Evolutionary conservation across 2,113 vertebrate species (phyloP), one percentile per base, ranked within the genome.

Genomic region (Erythrocercus mccallii): DNA sequence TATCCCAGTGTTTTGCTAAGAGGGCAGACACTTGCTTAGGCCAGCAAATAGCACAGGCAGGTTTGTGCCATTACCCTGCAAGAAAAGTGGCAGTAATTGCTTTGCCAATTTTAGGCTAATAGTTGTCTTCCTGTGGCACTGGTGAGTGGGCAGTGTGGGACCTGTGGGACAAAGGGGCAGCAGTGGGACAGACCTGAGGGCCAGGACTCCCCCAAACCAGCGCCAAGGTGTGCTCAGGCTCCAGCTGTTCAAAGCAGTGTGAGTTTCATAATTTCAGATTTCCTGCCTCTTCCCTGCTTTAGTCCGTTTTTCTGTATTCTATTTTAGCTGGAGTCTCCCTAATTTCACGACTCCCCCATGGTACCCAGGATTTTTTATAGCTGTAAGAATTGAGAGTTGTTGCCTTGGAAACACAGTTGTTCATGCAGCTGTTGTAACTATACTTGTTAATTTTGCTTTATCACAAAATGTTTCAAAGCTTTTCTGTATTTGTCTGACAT

Each of bases 371-470:
- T 54, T 91, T 80, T 89, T 92, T 69, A 38, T 87, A 95, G 85
- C 65, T 72, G 70, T 79, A 91, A 94, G 94, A 76, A 73, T 86
- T 93, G 88, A 79, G 64, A 90, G 80, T 77, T 89, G 92, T 97
- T 97, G 90, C 91, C 88, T 90, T 96, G 91, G 95, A 94, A 97
- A 98, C 84, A 78, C 97, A 96, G 96, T 96, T 97, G 97, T 97
- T 88, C 90, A 87, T 96, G 95, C 96, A 87, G 92, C 90, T 95
- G 89, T 93, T 91, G 51, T 94, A 95, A 97, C 66, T 62, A 35
- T 86, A 80, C 96, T 95, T 95, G 90, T 88, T 96, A 91, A 89
- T 96, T 94, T 60, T 76, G 88, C 42, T 92, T 93, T 94, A 94
- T 90, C 78, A 84, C 83, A 66, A 94, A 94, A 35, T 92, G 74